Base-by-base conservation (phyloP, 2,797 vertebrate genomes). In the Etheostoma perlongum region DNA sequence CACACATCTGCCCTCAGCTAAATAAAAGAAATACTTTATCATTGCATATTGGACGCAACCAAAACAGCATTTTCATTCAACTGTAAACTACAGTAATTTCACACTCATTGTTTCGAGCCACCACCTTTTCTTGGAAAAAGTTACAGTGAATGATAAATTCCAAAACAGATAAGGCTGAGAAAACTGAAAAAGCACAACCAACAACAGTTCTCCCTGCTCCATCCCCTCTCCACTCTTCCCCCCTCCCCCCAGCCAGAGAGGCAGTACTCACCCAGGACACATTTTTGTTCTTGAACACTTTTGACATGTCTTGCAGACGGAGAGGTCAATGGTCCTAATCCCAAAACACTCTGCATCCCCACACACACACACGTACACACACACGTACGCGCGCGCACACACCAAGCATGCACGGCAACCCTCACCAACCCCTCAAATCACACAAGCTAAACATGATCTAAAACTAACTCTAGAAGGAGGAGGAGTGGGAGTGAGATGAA, bases 201-300 rank as follows among this genome's bases (percentile, higher is more conserved):
- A 11, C 36, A 40, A 5, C 60, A 60, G 44, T 76, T 36, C 59
- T 46, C 69, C 33, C 23, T 27, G 9, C 14, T 47, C 18, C 53
- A 16, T 16, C 18, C 48, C 13, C 40, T 18, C 23, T n/a, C 19
- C 25, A 18, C 60, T 57, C 69, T 62, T 14, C 30, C 13, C 21
- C 30, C 33, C 44, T 69, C 27, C 74, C 3, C 6, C 30, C 58
- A 58, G 49, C 64, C 55, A 49, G 33, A 77, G n/a, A 76, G 49
- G 19, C 67, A 67, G 53, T 95, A 97, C 97, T 98, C 95, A 98
- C 97, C 97, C 97, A 97, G 89, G 96, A 98, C 87, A 97, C 97
- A 92, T 96, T 97, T 97, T 97, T 98, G 92, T 94, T 96, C 94
- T 97, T 97, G 75, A 94, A 89, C 88, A 94, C 85, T 92, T 96